phyloP scores from a whole-genome alignment of 2,888 invertebrate genomes.

The Caenorhabditis virilis region DNA sequence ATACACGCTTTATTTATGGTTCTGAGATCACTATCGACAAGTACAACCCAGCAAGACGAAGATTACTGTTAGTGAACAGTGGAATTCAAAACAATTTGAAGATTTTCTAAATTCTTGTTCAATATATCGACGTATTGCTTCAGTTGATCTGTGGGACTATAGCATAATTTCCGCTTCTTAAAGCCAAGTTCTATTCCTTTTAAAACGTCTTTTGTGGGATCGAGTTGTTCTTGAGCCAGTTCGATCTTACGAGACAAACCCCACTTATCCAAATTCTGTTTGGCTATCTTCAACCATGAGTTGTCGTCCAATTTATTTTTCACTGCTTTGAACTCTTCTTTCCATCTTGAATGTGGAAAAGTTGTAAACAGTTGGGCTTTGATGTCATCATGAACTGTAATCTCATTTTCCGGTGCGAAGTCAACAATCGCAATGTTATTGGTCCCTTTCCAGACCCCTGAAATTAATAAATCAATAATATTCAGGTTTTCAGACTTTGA shows the following conservation, averaged over 20 bases:
- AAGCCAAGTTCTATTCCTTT: slow-evolving; percentile 7
- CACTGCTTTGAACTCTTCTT: slow-evolving; percentile 7
- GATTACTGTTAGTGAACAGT: neutral
- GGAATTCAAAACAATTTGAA: slow-evolving; percentile 16
- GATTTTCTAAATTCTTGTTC: slow-evolving; percentile 9
- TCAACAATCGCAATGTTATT: slow-evolving; percentile 12
- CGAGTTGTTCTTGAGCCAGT: slow-evolving; percentile 15
- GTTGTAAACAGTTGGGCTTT: slow-evolving; percentile 12
- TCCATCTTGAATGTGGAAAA: slow-evolving; percentile 10
- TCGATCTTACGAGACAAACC: slow-evolving; percentile 12
- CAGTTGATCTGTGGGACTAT: slow-evolving; percentile 3
- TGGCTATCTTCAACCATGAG: slow-evolving; percentile 19
- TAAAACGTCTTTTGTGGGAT: slow-evolving; percentile 10
- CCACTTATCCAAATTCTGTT: slow-evolving; percentile 17
- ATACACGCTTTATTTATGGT: no score
- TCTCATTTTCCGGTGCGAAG: slow-evolving; percentile 1
- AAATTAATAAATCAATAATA: slow-evolving; percentile 15
- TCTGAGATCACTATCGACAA: no score
- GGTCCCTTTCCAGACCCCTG: slow-evolving; percentile 13
- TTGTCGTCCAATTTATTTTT: slow-evolving; percentile 13
- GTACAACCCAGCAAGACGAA: neutral
- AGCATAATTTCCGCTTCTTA: slow-evolving; percentile 2
- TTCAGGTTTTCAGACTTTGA: slow-evolving; percentile 15
- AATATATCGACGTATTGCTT: slow-evolving; percentile 14
- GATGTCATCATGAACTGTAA: slow-evolving; percentile 7